Base-by-base conservation (phyloP, 53 echinoderm and acorn worm species). In the Echinometra lucunter region DNA sequence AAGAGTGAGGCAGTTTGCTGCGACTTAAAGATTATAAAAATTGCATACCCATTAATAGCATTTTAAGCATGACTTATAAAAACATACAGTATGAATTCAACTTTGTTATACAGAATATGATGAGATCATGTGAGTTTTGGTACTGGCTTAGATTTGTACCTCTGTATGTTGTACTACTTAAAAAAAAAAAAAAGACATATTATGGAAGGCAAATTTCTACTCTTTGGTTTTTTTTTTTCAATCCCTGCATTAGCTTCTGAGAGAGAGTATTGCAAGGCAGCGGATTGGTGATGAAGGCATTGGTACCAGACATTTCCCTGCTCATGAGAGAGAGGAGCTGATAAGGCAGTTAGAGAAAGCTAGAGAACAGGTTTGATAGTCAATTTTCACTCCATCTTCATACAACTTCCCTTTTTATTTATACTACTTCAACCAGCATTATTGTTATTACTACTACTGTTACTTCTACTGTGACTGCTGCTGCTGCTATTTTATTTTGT, bases 251-350 rank as follows among this genome's bases (percentile, higher is more conserved):
- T 92, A 98, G 98, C 95, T 98, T 49, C 93, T 98, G 74, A 96
- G 98, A 90, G 98, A 98, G 88, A 98, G 97, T 70, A 98, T 98
- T 63, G 98, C 98, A 16, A 96, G 98, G 66, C 98, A 98, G 82
- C 94, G 98, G 70, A 95, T 98, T 28, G 98, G 98, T 45, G 98
- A 98, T 94, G 98, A 98, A 80, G 98, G 97, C 2, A 95, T 98
- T 2, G 98, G 98, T 23, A 96, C 96, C 69, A 95, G 98, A 45
- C 97, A 96, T 60, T 98, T 98, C 82, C 98, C 98, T 45, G 98
- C 98, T 45, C 98, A 98, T 93, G 98, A 98, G 82, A 96, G 98
- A 70, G 98, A 96, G 67, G 97, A 96, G 18, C 88, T 98, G 21
- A 98, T 98, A 21, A 94, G 96, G 38, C 98, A 98, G 85, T 82